Percentiles rank a stretch among this genome's conserved stretches.
Conservation (phyloP, 1,140 invertebrate genomes). For the Drosophila funebris region DNA sequence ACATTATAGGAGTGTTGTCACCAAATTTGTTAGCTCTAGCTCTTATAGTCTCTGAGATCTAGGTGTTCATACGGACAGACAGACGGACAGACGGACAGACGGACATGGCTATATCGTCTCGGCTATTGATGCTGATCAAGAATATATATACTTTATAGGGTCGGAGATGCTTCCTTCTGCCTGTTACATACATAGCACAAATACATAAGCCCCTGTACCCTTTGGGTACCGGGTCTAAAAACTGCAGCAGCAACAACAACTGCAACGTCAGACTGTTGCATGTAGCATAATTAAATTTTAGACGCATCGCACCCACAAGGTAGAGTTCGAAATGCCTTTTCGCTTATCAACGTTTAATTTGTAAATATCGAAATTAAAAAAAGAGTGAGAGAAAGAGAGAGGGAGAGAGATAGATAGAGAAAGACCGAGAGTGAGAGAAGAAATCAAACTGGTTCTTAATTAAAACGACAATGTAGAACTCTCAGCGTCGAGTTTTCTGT, state of each 20-base stretch:
- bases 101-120: no score
- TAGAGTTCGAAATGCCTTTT: conserved; percentile 21
- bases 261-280: conserved; percentile 37
- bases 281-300: conserved; percentile 69
- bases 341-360: conserved; percentile 72
- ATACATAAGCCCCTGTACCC: no score
- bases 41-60: no score
- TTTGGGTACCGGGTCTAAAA: no score
- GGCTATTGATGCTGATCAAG: no score
- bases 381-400: conserved; percentile 19
- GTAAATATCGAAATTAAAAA: conserved; percentile 54
- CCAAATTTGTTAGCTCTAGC: no score
- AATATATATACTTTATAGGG: no score
- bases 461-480: conserved; percentile 64
- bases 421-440: background rate
- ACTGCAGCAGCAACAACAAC: background rate
- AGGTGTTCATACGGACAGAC: no score
- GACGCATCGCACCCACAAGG: conserved; percentile 28
- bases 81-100: no score
- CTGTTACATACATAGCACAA: no score
- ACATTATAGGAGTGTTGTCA: no score
- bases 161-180: no score
- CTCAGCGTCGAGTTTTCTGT: conserved; percentile 55
- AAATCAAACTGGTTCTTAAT: conserved; percentile 70
- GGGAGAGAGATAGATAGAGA: background rate